These are phyloP conservation scores for Cydia strobilella DNA, from an alignment of 1,140 invertebrate species.

Conservation along the genomic window DNA sequence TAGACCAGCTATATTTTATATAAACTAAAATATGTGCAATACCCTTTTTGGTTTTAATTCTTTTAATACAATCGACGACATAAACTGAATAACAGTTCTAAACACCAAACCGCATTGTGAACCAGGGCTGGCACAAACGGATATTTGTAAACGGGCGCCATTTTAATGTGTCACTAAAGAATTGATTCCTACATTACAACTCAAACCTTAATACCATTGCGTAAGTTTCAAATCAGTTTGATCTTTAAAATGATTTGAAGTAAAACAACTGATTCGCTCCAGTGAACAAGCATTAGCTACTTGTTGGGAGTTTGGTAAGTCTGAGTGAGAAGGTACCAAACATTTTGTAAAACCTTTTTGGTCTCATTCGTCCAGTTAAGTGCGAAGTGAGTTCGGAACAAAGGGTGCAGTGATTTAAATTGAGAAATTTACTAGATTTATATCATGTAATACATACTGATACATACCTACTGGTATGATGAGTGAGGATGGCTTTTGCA, in stretches of 20 bases:
- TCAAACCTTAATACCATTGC: not conserved
- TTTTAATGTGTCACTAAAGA: slow-evolving; percentile 39
- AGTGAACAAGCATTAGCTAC: slow-evolving; percentile 3
- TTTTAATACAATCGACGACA: slow-evolving; percentile 22
- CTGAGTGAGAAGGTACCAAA: not conserved
- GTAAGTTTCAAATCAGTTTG: not conserved
- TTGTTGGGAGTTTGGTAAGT: slow-evolving; percentile 11
- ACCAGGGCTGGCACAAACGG: slow-evolving; percentile 35
- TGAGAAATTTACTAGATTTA: no score
- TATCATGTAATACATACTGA: no score
- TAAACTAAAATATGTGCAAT: no score
- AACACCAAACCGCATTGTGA: slow-evolving; percentile 33
- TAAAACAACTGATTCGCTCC: slow-evolving; percentile 31
- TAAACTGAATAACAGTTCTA: slow-evolving; percentile 26
- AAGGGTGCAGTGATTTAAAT: no score
- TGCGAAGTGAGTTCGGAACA: no score
- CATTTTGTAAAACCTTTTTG: slow-evolving; percentile 16
- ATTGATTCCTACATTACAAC: not conserved
- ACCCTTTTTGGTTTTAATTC: not conserved
- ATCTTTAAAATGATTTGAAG: not conserved
- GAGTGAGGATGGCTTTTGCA: no score
- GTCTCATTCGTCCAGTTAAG: not conserved
- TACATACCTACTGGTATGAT: no score
- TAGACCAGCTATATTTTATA: no score
- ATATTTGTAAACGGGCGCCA: slow-evolving; percentile 37